Percentiles rank a stretch among this genome's conserved stretches.
These are phyloP conservation scores for Scomberomorus guttatus DNA, from an alignment of 2,797 vertebrate genomes.

Conservation along the genomic window DNA sequence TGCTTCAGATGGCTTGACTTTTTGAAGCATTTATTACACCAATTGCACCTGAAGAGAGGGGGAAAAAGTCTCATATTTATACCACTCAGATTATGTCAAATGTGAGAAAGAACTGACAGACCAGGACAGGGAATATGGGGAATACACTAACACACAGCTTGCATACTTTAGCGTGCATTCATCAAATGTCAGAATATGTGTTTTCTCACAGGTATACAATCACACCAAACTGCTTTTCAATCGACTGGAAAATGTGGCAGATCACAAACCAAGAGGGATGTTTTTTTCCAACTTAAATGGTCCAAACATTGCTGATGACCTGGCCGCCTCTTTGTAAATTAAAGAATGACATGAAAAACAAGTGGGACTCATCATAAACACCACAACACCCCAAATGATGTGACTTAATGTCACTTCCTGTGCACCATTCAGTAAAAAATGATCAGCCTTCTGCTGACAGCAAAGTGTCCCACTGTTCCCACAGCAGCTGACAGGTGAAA, in stretches of 20 bases:
- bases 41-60: slow-evolving; percentile 84
- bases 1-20: slow-evolving; percentile 99
- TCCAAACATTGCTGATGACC: too few relatives aligned
- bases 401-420: background rate
- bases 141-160: background rate
- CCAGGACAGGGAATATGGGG: background rate
- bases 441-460: slow-evolving; percentile 14
- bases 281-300: too few relatives aligned
- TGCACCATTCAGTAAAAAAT: background rate
- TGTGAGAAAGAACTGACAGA: background rate
- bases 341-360: too few relatives aligned
- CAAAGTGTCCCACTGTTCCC: background rate
- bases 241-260: too few relatives aligned
- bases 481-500: slow-evolving; percentile 24
- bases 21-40: slow-evolving; percentile 97
- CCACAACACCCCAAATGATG: background rate
- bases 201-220: background rate
- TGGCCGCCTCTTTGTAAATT: too few relatives aligned
- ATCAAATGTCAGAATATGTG: background rate
- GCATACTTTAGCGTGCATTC: background rate
- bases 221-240: background rate
- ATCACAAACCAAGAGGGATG: background rate
- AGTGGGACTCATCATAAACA: background rate
- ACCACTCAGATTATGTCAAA: background rate
- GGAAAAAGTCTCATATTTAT: background rate